Conservation (phyloP, 2,888 invertebrate species). For the Acleris emargana region DNA sequence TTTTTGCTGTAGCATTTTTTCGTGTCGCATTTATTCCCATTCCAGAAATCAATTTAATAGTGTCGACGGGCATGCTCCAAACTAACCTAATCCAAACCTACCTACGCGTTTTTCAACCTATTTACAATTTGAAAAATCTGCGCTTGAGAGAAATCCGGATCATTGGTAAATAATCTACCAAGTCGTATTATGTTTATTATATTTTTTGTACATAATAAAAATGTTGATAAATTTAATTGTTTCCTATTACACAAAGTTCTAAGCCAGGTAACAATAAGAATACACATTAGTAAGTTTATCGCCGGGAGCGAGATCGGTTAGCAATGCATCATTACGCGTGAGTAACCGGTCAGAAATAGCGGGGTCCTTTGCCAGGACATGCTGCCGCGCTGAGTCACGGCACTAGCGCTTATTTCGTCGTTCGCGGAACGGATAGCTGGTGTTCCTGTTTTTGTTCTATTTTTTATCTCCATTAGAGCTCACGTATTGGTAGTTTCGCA, state of each 20-base stretch:
- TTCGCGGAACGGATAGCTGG: conserved; percentile 30
- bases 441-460: conserved; percentile 13
- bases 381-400: conserved; percentile 28
- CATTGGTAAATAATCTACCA: too few relatives aligned
- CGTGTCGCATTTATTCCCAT: too few relatives aligned
- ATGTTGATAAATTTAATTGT: too few relatives aligned
- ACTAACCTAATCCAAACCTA: too few relatives aligned
- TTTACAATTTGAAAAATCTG: too few relatives aligned
- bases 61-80: too few relatives aligned
- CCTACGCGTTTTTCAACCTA: too few relatives aligned
- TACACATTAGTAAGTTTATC: conserved; percentile 13
- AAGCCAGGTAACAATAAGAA: background rate
- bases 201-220: too few relatives aligned
- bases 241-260: background rate
- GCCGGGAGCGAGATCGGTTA: conserved; percentile 35
- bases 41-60: too few relatives aligned
- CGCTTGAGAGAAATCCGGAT: too few relatives aligned
- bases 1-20: too few relatives aligned
- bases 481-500: background rate
- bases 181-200: too few relatives aligned
- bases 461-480: background rate
- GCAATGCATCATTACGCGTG: conserved; percentile 63
- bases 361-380: conserved; percentile 38
- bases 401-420: conserved; percentile 34
- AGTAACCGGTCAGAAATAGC: conserved; percentile 53